phyloP scores from a whole-genome alignment of 2,888 invertebrate genomes.

The Malthinus seriepunctatus region DNA sequence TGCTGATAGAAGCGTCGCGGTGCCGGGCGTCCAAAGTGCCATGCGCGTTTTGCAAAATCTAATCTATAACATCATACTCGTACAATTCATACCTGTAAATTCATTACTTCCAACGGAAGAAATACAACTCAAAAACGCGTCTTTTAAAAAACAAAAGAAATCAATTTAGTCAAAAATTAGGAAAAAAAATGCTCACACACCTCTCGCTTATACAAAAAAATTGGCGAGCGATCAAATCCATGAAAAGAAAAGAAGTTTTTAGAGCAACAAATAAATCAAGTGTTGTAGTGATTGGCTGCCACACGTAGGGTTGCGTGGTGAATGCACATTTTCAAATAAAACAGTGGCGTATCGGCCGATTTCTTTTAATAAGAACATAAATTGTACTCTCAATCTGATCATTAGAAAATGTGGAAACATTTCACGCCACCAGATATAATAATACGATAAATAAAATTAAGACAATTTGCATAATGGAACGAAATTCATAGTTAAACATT shows the following conservation, averaged over 20 bases:
- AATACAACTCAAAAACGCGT: neutral
- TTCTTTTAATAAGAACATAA: conserved; percentile 30
- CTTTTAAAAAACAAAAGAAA: neutral
- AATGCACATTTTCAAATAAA: conserved; percentile 39
- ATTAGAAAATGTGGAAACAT: conserved; percentile 24
- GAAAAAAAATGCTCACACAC: neutral
- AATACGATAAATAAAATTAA: conserved; percentile 19
- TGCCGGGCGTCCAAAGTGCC: conserved; percentile 43
- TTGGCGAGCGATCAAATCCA: conserved; percentile 22
- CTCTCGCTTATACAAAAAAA: conserved; percentile 9
- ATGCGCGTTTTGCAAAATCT: conserved; percentile 53
- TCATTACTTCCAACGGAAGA: conserved; percentile 9
- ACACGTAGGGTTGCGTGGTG: conserved; percentile 40
- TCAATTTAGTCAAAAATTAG: neutral
- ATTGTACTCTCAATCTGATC: conserved; percentile 25
- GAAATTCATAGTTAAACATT: neutral
- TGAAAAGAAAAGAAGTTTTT: conserved; percentile 33
- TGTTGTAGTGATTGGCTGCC: conserved; percentile 36
- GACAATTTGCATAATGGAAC: conserved; percentile 5
- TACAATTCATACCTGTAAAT: conserved; percentile 23
- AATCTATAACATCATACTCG: conserved; percentile 53
- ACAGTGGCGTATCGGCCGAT: conserved; percentile 31
- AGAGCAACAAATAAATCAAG: conserved; percentile 41
- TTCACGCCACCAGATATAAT: conserved; percentile 25
- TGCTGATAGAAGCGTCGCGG: conserved; percentile 43